Base-by-base conservation (phyloP, 2,113 vertebrate species). In the Pelodiscus sinensis region DNA sequence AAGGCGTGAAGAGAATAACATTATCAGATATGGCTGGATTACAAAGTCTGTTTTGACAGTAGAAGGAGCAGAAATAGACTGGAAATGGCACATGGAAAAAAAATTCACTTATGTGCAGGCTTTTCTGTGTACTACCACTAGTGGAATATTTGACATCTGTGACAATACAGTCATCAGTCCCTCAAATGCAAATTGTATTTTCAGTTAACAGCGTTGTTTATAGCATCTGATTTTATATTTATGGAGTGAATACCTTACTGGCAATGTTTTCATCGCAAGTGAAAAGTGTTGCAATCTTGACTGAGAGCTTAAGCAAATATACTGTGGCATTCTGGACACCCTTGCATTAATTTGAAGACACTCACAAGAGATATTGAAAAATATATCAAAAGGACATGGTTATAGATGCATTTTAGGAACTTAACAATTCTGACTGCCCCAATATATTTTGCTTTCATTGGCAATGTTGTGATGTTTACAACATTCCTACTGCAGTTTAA, bases 401-500 rank as follows among this genome's bases (percentile, higher is more conserved):
- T 58, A 94, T 0, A 57, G 58, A 93, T 65, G 87, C 65, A 82
- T 87, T 86, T 92, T 38, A 58, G 58, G 95, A 35, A n/a, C 78
- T 73, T 51, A 79, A 89, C 85, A 73, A 3, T 3, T 6, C 25
- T 56, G 86, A 81, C 85, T 91, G 92, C 88, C 89, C 38, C 85
- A 97, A 31, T 58, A 77, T 35, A 84, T 95, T 90, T 96, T 91
- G 85, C 87, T 93, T 96, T 92, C 24, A 8, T 16, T 91, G 85
- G 68, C 95, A 92, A 57, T 82, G 2, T 62, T 88, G 87, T 31
- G 73, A 24, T 85, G 94, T 96, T 95, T 93, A 97, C 94, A 91
- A 55, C 84, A 92, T 77, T 92, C 82, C 86, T 87, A 57, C 86
- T 78, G 60, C 93, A 87, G 92, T 97, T 96, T 98, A 98, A 98